Base-by-base conservation (phyloP, 2,888 invertebrate genomes). In the Zootermopsis nevadensis region DNA sequence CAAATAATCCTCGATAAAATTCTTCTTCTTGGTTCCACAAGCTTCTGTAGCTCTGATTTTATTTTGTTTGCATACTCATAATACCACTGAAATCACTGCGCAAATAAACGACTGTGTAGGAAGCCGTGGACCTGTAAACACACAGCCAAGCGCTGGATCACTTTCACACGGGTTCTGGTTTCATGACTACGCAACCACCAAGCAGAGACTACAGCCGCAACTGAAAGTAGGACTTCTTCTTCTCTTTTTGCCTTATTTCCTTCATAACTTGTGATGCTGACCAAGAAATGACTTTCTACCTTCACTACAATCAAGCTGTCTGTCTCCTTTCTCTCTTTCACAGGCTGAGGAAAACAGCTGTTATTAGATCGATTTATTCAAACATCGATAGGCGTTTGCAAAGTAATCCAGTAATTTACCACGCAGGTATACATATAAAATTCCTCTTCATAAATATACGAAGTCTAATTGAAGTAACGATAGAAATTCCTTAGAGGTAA, bases 211-310 rank as follows among this genome's bases (percentile, higher is more conserved):
- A 22, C 12, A 55, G 55, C 55, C 6, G 10, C 12, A 12, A n/a
- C 55, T n/a, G n/a, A 55, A 55, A 55, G 55, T 55, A 55, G 55
- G 55, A 55, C 55, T 55, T 55, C 55, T 55, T 15, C 55, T 55
- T 55, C 15, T 55, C 4, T n/a, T 19, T 55, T 55, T n/a, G 22
- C 22, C 55, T 55, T n/a, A 6, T 22, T 55, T 55, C 55, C 55
- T n/a, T 55, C 38, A 6, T 55, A 55, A 55, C 55, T 24, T 55
- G 19, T 55, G 55, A 19, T n/a, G 10, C 55, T 55, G n/a, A 55
- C 55, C 55, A 15, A 55, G 55, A 55, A 42, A 6, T 19, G 6
- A 55, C 55, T 55, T 55, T 55, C 55, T 55, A 55, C 22, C 55
- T 55, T n/a, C 55, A 48, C 10, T n/a, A n/a, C n/a, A n/a, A n/a